phyloP scores from a whole-genome alignment of 1,140 invertebrate genomes.

The Drosophila seguyi region DNA sequence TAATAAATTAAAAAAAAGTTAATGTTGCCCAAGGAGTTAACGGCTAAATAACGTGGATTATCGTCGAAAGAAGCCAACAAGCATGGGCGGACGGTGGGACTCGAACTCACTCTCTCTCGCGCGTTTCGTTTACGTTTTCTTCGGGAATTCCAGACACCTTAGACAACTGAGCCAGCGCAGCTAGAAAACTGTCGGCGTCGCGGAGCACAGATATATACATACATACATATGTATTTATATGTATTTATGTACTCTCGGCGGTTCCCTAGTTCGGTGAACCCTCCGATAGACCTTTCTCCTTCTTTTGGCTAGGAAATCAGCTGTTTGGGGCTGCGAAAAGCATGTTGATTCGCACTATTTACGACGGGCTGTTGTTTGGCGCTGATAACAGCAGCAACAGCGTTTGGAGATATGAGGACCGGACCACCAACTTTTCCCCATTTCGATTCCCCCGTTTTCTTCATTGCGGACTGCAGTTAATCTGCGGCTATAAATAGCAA shows the following conservation, averaged over 20 bases:
- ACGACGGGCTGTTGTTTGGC: conserved; percentile 51
- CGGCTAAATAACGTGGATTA: conserved; percentile 70
- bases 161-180: conserved; percentile 45
- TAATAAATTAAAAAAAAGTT: conserved; percentile 38
- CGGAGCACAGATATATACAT: background rate
- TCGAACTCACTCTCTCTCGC: conserved; percentile 48
- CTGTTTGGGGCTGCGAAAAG: conserved; percentile 16
- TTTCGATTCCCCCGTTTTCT: conserved; percentile 4
- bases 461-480: conserved; percentile 51
- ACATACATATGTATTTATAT: background rate
- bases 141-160: conserved; percentile 37
- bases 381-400: conserved; percentile 53
- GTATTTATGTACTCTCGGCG: background rate
- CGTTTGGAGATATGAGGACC: conserved; percentile 13
- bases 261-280: conserved; percentile 10
- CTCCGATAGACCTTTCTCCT: background rate
- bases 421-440: conserved; percentile 7
- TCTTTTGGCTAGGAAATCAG: conserved; percentile 20
- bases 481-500: conserved; percentile 68
- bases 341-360: conserved; percentile 53
- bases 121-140: background rate
- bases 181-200: background rate
- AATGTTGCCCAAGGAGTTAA: conserved; percentile 75
- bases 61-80: conserved; percentile 80
- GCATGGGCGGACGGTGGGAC: conserved; percentile 54